phyloP scores from a whole-genome alignment of 2,113 vertebrate species.

The Strigops habroptila region DNA sequence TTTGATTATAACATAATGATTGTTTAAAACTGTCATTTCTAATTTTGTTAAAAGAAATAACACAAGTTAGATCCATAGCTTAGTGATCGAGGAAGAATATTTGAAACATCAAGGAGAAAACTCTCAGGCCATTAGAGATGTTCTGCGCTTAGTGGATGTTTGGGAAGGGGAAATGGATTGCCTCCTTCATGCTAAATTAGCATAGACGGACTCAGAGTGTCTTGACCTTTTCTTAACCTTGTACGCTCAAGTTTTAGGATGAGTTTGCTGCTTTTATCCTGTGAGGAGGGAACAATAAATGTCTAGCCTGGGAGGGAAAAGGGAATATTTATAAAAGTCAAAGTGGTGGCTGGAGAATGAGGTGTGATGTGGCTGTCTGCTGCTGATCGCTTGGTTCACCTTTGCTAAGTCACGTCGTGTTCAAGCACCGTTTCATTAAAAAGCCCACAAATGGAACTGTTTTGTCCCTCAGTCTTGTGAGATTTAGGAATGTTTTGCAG shows the following conservation, averaged over 20 bases:
- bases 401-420: background rate
- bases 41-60: constrained; percentile 60
- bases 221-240: constrained; percentile 55
- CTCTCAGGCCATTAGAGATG: constrained; percentile 32
- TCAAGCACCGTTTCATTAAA: background rate
- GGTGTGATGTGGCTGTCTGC: background rate
- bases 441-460: background rate
- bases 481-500: background rate
- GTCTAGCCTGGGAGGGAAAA: background rate
- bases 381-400: background rate
- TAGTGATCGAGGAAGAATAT: background rate
- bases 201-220: background rate
- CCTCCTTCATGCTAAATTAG: constrained; percentile 45
- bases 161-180: constrained; percentile 30
- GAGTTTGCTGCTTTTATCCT: background rate
- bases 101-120: background rate
- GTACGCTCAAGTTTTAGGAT: background rate
- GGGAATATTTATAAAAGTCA: background rate
- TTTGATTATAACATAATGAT: constrained; percentile 61
- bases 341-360: background rate
- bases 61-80: background rate
- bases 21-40: constrained; percentile 59
- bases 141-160: constrained; percentile 2
- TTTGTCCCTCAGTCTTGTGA: background rate
- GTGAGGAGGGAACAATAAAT: background rate